Conservation (phyloP, 2,113 vertebrate species). For the Charina bottae region DNA sequence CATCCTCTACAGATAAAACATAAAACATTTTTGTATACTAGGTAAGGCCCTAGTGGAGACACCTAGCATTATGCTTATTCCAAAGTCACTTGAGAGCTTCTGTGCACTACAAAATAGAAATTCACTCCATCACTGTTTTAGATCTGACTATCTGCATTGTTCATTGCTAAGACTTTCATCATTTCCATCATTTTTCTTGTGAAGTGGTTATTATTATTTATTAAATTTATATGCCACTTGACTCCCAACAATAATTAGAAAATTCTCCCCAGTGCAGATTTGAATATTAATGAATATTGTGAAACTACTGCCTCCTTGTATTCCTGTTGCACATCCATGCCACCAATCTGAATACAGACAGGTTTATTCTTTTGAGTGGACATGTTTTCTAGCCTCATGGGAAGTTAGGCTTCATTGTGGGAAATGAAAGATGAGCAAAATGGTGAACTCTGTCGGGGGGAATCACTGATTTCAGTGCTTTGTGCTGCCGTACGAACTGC, state of each 20-base stretch:
- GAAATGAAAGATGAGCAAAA: background rate
- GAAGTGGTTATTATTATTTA: background rate
- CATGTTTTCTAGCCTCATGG: background rate
- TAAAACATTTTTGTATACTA: conserved; percentile 52
- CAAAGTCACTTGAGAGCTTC: conserved; percentile 56
- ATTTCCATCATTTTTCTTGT: background rate
- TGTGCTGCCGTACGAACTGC: background rate
- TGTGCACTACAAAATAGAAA: background rate
- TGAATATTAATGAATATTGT: background rate
- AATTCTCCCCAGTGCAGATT: background rate
- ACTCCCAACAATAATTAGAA: background rate
- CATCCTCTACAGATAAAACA: background rate
- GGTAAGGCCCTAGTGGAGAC: conserved; percentile 86
- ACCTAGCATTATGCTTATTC: conserved; percentile 85
- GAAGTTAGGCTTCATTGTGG: background rate
- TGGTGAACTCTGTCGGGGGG: background rate
- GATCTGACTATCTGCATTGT: background rate
- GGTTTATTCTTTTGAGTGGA: background rate
- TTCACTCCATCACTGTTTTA: background rate
- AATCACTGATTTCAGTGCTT: background rate
- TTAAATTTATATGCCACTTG: background rate
- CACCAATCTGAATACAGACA: background rate
- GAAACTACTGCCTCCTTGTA: background rate
- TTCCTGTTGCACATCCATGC: background rate
- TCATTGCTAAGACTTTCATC: background rate